phyloP scores from a whole-genome alignment of 2,113 vertebrate species.

The Colossoma macropomum region DNA sequence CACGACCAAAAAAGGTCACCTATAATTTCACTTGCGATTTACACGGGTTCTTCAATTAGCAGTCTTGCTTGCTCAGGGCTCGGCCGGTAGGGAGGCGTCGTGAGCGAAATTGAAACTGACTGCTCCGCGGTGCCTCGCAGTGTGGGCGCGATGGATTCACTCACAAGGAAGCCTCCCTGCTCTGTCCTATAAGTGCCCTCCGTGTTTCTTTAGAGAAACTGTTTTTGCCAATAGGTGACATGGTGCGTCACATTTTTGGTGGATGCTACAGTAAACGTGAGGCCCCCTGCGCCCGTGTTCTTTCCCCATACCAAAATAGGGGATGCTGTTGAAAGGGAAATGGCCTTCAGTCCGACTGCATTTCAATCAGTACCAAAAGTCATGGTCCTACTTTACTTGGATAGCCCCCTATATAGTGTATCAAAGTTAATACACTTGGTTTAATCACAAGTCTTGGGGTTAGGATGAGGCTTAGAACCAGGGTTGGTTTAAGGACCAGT shows the following conservation, averaged over 20 bases:
- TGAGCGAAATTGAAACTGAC: conserved; percentile 61
- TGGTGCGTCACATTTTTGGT: neutral
- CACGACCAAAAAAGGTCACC: conserved; percentile 34
- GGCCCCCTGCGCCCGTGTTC: no score
- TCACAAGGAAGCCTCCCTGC: conserved; percentile 41
- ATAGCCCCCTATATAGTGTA: no score
- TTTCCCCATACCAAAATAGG: no score
- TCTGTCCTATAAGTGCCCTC: conserved; percentile 45
- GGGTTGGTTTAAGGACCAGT: no score
- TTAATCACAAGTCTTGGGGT: no score
- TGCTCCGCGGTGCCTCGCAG: conserved; percentile 50
- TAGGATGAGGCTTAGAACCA: no score
- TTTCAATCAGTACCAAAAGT: no score
- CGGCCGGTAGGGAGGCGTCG: conserved; percentile 41
- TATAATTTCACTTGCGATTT: conserved; percentile 54
- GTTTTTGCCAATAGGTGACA: conserved; percentile 7
- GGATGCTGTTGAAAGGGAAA: no score
- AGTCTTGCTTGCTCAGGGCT: conserved; percentile 36
- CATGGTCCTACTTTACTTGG: no score
- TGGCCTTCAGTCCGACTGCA: no score
- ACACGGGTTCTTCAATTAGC: conserved; percentile 61
- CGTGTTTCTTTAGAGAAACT: conserved; percentile 45
- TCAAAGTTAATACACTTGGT: no score
- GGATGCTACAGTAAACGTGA: neutral
- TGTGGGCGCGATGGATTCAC: conserved; percentile 53